Evolutionary conservation across 2,797 vertebrate species (phyloP), one percentile per base, ranked within the genome.

Genomic region (Rhinophrynus dorsalis): DNA sequence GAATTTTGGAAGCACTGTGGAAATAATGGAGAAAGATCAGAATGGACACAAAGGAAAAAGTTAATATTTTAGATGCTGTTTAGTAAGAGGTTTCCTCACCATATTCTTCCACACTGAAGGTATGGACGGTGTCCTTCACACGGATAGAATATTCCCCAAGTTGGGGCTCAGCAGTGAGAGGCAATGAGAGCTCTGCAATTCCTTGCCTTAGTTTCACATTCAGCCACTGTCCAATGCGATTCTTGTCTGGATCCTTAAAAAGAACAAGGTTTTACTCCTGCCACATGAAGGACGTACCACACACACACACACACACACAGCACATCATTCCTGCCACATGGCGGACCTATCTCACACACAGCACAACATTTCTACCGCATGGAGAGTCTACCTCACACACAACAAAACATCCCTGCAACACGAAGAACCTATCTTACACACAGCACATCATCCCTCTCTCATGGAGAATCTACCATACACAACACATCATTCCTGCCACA

Each of bases 1-100:
- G 56, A 68, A 73, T 33, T 68, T 66, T n/a, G 65, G 68, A 17
- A 68, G 44, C 15, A 59, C 73, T 62, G n/a, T 21, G 26, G 27
- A 37, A 1, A 24, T 2, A 60, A 12, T 37, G 2, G 5, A 27
- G 2, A 40, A 8, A 29, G 20, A 3, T 6, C 17, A 20, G 12
- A 10, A 42, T 5, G 20, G 8, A 42, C 6, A 7, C 20, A 44
- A 0, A 44, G 20, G 5, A 20, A 8, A 20, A 20, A 44, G 0
- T 1, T 13, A 13, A 44, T 11, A 20, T 44, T 2, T 33, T 1
- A 5, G 3, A 52, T 52, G n/a, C 12, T 2, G 9, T 1, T 20
- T 20, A 1, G 5, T 1, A 12, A 12, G 6, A 38, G 1, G 1
- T 2, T 24, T 24, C 12, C 67, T 69, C 47, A 70, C 67, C 67